phyloP scores from a whole-genome alignment of 2,888 invertebrate species.

The Ceriagrion tenellum region DNA sequence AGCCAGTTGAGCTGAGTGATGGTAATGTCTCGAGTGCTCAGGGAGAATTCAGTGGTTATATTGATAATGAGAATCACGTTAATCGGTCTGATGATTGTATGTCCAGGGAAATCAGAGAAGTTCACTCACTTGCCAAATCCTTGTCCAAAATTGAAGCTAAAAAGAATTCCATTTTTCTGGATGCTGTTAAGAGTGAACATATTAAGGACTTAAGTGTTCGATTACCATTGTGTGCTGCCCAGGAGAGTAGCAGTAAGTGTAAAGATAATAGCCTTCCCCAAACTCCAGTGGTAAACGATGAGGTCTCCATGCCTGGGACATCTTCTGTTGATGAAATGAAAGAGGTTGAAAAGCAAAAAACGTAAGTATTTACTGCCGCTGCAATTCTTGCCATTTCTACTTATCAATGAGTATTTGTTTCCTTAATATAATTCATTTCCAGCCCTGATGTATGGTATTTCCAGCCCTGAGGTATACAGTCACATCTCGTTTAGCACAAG shows the following conservation, averaged over 20 bases:
- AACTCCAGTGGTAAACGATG: background rate
- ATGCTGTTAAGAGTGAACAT: slow-evolving; percentile 5
- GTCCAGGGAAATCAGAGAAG: slow-evolving; percentile 15
- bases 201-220: slow-evolving; percentile 26
- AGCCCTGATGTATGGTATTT: too few species aligned
- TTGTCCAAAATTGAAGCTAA: slow-evolving; percentile 22
- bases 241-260: background rate
- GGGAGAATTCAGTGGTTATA: background rate
- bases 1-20: background rate
- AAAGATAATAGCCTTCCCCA: background rate
- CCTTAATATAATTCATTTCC: too few species aligned
- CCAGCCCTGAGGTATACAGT: too few species aligned
- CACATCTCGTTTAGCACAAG: too few species aligned
- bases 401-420: too few species aligned
- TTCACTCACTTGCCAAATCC: slow-evolving; percentile 24
- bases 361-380: background rate
- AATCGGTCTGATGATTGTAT: background rate
- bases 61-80: background rate
- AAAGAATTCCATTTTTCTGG: background rate
- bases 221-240: slow-evolving; percentile 19
- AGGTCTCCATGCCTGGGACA: background rate
- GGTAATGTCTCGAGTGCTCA: background rate
- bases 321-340: background rate
- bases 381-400: too few species aligned
- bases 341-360: background rate